Evolutionary conservation across 2,888 invertebrate species (phyloP).

Genomic region (Cloeon dipterum): DNA sequence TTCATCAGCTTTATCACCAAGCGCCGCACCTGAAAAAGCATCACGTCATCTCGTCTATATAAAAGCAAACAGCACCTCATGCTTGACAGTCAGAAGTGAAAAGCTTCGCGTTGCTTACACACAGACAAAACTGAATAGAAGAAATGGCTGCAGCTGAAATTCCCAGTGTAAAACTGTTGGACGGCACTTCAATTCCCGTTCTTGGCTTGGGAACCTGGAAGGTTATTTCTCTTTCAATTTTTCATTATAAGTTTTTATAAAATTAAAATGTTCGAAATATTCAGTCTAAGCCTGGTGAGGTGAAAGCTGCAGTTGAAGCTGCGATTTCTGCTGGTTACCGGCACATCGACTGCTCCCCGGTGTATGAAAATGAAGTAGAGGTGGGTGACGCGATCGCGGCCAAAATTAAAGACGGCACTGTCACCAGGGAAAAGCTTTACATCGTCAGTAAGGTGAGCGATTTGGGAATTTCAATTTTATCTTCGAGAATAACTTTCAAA

Average conservation of each 20-base stretch:
- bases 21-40: no score
- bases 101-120: no score
- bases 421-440: background rate
- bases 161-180: no score
- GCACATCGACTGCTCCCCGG: background rate
- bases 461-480: background rate
- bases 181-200: constrained; percentile 16
- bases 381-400: background rate
- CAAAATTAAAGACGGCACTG: constrained; percentile 1
- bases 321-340: background rate
- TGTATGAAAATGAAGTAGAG: background rate
- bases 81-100: no score
- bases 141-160: no score
- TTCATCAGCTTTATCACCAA: no score
- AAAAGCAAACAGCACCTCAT: no score
- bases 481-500: background rate
- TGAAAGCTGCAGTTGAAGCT: background rate
- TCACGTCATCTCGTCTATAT: no score
- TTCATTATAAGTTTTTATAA: no score
- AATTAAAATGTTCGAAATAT: background rate
- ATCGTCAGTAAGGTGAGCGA: background rate
- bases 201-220: background rate
- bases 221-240: no score
- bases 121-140: no score
- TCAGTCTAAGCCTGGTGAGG: background rate